Evolutionary conservation across 1,140 invertebrate genomes (phyloP).

Genomic region (Pinna nobilis): DNA sequence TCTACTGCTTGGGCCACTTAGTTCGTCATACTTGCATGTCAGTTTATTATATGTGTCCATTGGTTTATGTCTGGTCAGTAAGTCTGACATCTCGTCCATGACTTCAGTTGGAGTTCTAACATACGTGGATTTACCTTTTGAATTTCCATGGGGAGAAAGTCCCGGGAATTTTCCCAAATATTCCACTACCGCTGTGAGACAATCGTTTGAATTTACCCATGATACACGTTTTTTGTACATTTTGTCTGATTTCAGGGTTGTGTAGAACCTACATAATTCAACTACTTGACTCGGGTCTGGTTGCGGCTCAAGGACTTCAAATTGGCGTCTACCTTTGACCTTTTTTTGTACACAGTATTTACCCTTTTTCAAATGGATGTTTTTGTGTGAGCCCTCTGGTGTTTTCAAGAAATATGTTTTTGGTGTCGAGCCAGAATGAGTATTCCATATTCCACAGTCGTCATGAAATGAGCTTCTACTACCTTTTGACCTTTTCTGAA

Average conservation of each 20-base stretch:
- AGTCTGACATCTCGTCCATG: not conserved
- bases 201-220: not conserved
- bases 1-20: not conserved
- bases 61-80: not conserved
- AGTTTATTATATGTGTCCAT: not conserved
- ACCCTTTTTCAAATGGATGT: not conserved
- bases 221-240: constrained; percentile 22
- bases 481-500: not conserved
- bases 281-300: not conserved
- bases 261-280: not conserved
- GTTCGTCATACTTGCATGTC: constrained; percentile 12
- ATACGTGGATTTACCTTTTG: no score
- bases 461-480: not conserved
- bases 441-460: not conserved
- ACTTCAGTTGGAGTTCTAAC: not conserved
- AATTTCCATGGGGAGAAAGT: constrained; percentile 16
- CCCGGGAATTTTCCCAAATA: constrained; percentile 30
- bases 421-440: not conserved
- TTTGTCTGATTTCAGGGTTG: constrained; percentile 7
- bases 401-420: not conserved
- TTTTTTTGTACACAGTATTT: not conserved
- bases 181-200: constrained; percentile 11
- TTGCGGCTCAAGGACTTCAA: not conserved
- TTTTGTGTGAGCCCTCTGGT: not conserved
- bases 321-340: not conserved